These are phyloP conservation scores for Acinonyx jubatus DNA, from an alignment of 2,113 vertebrate species.

Conservation along the genomic window DNA sequence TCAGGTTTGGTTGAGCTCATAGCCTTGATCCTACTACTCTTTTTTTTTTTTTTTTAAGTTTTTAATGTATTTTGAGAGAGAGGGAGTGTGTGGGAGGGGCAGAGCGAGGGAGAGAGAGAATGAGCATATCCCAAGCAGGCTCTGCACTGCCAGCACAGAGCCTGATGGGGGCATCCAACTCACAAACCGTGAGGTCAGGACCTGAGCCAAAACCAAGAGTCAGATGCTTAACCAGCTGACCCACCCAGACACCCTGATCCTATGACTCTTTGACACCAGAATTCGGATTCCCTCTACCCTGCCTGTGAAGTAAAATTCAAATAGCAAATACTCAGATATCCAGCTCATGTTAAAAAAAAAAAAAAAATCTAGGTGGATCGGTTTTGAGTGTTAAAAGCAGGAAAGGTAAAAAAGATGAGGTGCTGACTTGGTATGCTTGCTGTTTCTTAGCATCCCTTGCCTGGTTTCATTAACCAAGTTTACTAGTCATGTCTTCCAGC, in stretches of 20 bases:
- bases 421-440: fast-evolving
- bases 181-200: too few relatives aligned
- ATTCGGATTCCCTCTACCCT: background rate
- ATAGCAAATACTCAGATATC: background rate
- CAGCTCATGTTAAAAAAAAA: background rate
- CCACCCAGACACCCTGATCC: background rate
- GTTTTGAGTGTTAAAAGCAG: background rate
- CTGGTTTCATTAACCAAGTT: background rate
- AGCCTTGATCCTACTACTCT: fast-evolving
- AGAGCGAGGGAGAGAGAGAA: too few relatives aligned
- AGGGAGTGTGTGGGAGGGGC: too few relatives aligned
- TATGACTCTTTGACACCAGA: fast-evolving
- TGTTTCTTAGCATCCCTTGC: background rate
- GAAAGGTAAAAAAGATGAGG: background rate
- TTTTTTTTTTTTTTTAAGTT: too few relatives aligned
- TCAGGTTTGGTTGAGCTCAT: background rate
- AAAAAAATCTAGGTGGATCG: background rate
- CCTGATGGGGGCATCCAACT: too few relatives aligned
- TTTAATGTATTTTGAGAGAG: too few relatives aligned
- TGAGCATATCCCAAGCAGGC: too few relatives aligned
- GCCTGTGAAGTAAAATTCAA: background rate
- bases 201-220: too few relatives aligned
- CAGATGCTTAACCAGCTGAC: too few relatives aligned
- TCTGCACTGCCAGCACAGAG: too few relatives aligned
- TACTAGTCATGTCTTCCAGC: background rate